Evolutionary conservation across 2,113 vertebrate genomes (phyloP).

Genomic region (Alaudala cheleensis): DNA sequence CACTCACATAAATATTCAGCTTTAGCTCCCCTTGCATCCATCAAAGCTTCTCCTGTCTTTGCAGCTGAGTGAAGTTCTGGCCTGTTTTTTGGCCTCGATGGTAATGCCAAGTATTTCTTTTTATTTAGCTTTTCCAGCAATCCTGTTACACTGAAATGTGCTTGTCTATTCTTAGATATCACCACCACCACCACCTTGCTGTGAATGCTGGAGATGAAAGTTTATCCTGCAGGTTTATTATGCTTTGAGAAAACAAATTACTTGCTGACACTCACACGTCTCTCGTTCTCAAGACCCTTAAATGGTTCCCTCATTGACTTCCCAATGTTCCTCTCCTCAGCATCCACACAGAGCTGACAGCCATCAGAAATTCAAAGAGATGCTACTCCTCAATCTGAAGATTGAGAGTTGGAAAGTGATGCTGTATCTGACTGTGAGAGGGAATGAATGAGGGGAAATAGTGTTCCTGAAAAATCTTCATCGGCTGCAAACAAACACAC

Average conservation of each 20-base stretch:
- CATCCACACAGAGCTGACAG: not conserved
- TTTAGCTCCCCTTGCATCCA: not conserved
- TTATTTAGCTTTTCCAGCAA: not conserved
- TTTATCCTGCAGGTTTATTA: conserved; percentile 41
- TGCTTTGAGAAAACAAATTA: conserved; percentile 24
- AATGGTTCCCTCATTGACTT: not conserved
- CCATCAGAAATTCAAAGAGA: conserved; percentile 22
- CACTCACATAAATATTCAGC: not conserved
- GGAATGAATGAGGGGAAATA: not conserved
- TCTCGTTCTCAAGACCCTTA: conserved; percentile 26
- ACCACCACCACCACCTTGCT: not conserved
- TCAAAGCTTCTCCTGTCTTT: not conserved
- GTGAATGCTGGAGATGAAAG: conserved; percentile 11
- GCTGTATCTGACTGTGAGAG: not conserved
- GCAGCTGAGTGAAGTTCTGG: not conserved
- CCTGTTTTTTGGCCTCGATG: not conserved
- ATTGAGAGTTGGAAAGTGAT: not conserved
- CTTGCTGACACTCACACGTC: not conserved
- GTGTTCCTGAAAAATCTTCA: not conserved
- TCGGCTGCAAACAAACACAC: not conserved
- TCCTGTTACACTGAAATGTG: not conserved
- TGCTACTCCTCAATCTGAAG: conserved; percentile 1
- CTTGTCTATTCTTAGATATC: not conserved
- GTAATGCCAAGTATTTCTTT: not conserved
- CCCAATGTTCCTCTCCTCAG: not conserved